Evolutionary conservation across 2,113 vertebrate species (phyloP).

Genomic region (Hirundichthys speculiger): DNA sequence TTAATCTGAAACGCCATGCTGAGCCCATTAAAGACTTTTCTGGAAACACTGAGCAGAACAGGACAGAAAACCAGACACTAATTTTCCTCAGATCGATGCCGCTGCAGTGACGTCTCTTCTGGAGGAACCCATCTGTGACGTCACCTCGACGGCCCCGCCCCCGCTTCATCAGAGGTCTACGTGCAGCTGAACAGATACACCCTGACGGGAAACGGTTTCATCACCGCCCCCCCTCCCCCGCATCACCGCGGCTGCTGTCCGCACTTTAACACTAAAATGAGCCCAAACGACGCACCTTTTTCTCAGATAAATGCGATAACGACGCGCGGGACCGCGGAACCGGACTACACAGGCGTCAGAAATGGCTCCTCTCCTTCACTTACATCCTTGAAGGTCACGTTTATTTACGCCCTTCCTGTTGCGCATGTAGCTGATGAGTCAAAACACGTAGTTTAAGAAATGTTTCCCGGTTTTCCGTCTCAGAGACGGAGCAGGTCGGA

Average conservation of each 20-base stretch:
- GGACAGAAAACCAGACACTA: too few relatives aligned
- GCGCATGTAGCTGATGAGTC: constrained; percentile 18
- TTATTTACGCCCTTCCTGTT: constrained; percentile 56
- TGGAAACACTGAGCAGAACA: too few relatives aligned
- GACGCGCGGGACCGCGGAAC: rapidly evolving
- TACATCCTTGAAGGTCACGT: constrained; percentile 68
- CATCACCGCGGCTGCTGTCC: background rate
- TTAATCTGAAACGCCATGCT: too few relatives aligned
- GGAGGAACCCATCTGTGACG: too few relatives aligned
- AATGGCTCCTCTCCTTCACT: constrained; percentile 3
- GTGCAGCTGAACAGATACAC: constrained; percentile 60
- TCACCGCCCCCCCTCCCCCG: constrained; percentile 5
- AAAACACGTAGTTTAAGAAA: too few relatives aligned
- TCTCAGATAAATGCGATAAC: too few relatives aligned
- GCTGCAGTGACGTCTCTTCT: too few relatives aligned
- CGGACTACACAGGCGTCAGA: background rate
- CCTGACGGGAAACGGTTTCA: constrained; percentile 20
- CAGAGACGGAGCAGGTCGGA: too few relatives aligned
- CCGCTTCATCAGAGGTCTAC: constrained; percentile 53
- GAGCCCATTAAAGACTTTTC: too few relatives aligned
- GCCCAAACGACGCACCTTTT: background rate
- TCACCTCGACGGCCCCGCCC: constrained; percentile 26
- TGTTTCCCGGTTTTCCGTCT: too few relatives aligned
- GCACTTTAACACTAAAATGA: background rate
- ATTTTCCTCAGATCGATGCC: too few relatives aligned